phyloP scores from a whole-genome alignment of 2,797 vertebrate species.

The Oophaga sylvatica region DNA sequence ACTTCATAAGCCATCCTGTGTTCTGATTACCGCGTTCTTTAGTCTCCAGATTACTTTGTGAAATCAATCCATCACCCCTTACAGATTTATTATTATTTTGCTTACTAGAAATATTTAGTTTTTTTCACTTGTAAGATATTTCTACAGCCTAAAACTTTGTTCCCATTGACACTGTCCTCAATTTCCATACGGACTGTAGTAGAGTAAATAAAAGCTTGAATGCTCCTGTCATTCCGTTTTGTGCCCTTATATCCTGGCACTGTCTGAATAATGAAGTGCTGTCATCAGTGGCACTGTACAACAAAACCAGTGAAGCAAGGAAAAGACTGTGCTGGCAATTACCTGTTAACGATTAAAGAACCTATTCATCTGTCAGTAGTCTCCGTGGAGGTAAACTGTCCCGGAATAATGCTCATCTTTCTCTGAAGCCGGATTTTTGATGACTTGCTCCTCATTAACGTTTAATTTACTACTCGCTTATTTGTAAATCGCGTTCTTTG shows the following conservation, averaged over 20 bases:
- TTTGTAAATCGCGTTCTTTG: not conserved
- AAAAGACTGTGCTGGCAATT: conserved; percentile 32
- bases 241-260: conserved; percentile 11
- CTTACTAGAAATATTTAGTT: not conserved
- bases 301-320: conserved; percentile 21
- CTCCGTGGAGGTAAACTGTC: conserved; percentile 3
- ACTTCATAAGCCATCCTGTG: not conserved
- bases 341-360: conserved; percentile 39
- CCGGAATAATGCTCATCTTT: not conserved
- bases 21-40: not conserved
- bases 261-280: conserved; percentile 23
- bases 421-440: not conserved
- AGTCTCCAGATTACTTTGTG: not conserved
- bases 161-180: not conserved
- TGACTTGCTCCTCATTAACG: not conserved
- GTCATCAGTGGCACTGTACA: conserved; percentile 26
- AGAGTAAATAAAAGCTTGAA: not conserved
- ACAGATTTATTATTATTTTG: not conserved
- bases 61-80: not conserved
- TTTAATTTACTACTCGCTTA: not conserved
- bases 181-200: rapidly evolving
- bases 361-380: conserved; percentile 20
- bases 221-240: not conserved
- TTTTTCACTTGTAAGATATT: not conserved
- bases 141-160: not conserved